Evolutionary conservation across 2,797 vertebrate genomes (phyloP), one percentile per base, ranked within the genome.

Genomic region (Zenarchopterus dispar): DNA sequence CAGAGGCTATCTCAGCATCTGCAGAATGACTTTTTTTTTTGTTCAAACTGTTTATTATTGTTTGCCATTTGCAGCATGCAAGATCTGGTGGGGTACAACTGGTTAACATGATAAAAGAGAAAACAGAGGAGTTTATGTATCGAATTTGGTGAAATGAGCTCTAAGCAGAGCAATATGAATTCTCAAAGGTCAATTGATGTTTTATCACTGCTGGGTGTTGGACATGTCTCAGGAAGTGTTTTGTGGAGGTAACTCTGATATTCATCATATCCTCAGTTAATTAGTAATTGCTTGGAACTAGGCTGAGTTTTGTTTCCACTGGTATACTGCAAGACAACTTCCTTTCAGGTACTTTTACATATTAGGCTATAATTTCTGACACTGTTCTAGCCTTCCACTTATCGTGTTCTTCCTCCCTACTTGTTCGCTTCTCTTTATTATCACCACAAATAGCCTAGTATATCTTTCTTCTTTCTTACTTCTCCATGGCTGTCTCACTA

Each of bases 21-120:
- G 9, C 66, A 62, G 52, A 71, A 58, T 64, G 59, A 73, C 61
- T 77, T 64, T 81, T 63, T 77, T 64, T 81, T 63, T 75, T 78
- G 71, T 84, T 68, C 46, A 52, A 53, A 74, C 57, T 65, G 33
- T 36, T 28, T 36, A 13, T 36, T 36, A 10, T 36, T 13, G 33
- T 36, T 10, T 36, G 33, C 33, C 11, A 36, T 36, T 36, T 10
- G 0, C 5, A 36, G 13, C 13, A 36, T 36, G 33, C 33, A 36
- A 2, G 33, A 11, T 36, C 2, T 36, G 33, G 33, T 36, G 33
- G 33, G 11, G 9, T 36, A 36, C 33, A 1, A 11, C 9, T 36
- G 11, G 11, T 13, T 36, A 10, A 4, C 33, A 36, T 36, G 33
- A 36, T 36, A 11, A 36, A 36, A 36, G 11, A 13, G 2, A 36